phyloP scores from a whole-genome alignment of 2,113 vertebrate genomes.

The Poeciliopsis occidentalis region DNA sequence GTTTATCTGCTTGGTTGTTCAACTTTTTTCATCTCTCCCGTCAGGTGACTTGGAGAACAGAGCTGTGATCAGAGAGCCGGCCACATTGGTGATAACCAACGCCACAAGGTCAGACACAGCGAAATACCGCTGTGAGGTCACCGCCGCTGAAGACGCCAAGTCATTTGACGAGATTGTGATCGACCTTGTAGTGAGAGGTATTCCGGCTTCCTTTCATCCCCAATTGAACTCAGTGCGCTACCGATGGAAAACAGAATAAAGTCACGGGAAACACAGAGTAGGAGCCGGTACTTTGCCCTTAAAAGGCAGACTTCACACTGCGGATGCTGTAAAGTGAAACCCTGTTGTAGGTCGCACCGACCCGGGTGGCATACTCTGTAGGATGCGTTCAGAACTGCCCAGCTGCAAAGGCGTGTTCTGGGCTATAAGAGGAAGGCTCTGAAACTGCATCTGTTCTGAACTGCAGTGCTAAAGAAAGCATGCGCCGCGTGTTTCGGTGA shows the following conservation, averaged over 20 bases:
- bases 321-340: constrained; percentile 76
- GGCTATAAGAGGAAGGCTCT: constrained; percentile 81
- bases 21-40: not conserved
- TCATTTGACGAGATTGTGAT: constrained; percentile 92
- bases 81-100: constrained; percentile 88
- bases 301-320: constrained; percentile 35
- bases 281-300: constrained; percentile 23
- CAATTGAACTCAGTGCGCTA: no score
- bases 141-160: constrained; percentile 84
- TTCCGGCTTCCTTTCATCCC: not conserved
- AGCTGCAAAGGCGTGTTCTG: constrained; percentile 76
- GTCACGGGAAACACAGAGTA: constrained; percentile 8
- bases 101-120: constrained; percentile 90
- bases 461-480: constrained; percentile 79
- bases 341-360: constrained; percentile 55
- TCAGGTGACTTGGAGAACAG: constrained; percentile 88
- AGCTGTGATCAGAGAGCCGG: constrained; percentile 85
- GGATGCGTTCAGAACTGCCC: constrained; percentile 76
- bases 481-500: constrained; percentile 68
- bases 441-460: constrained; percentile 81
- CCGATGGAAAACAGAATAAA: no score
- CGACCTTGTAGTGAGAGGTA: constrained; percentile 90
- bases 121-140: constrained; percentile 93
- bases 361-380: constrained; percentile 67
- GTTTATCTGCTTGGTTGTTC: not conserved